A percentile compares a stretch with the other conserved stretches of the same genome.
phyloP scores from a whole-genome alignment of 2,113 vertebrate genomes.

The Picathartes gymnocephalus region DNA sequence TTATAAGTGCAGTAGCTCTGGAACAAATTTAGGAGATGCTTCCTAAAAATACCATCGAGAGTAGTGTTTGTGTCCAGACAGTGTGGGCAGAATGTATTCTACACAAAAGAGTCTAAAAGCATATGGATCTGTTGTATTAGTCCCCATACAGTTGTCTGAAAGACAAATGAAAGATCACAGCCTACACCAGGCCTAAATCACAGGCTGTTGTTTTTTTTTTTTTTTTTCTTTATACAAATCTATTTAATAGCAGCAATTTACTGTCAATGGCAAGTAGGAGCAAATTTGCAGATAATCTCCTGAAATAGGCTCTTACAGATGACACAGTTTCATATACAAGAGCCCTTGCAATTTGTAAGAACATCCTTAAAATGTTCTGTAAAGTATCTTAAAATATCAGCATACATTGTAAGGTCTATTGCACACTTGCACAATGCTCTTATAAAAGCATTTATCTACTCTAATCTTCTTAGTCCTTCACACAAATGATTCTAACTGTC shows the following conservation, averaged over 20 bases:
- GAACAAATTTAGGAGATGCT: neutral
- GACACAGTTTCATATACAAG: neutral
- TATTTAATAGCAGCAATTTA: constrained; percentile 17
- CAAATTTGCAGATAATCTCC: constrained; percentile 19
- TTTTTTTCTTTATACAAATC: neutral
- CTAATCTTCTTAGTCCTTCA: neutral
- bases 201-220: neutral
- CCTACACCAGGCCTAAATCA: neutral
- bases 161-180: neutral
- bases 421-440: neutral
- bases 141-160: neutral
- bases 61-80: neutral
- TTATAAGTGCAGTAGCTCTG: neutral
- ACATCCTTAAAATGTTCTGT: neutral
- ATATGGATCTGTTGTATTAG: neutral
- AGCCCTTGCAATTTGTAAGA: neutral
- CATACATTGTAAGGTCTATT: constrained; percentile 4
- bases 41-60: neutral
- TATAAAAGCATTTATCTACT: constrained; percentile 19
- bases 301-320: neutral
- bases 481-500: neutral
- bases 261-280: neutral
- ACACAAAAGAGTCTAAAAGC: neutral
- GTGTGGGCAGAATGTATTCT: neutral
- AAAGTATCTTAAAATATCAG: constrained; percentile 11